Base-by-base conservation (phyloP, 2,113 vertebrate species). In the Corythornis cristatus region DNA sequence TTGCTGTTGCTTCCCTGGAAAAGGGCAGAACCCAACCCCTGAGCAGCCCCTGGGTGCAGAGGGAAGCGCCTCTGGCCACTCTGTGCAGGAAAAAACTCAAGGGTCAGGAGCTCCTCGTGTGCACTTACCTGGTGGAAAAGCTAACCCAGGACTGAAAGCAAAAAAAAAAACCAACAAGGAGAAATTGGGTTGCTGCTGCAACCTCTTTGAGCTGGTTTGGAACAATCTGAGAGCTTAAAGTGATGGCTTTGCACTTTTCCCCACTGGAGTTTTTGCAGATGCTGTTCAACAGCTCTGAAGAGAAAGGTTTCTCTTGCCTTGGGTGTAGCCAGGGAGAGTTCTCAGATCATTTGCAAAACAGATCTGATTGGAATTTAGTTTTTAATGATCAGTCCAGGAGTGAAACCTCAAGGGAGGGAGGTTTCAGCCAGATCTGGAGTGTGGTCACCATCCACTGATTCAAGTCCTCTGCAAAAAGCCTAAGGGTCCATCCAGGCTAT, bases 261-360 rank as follows among this genome's bases (percentile, higher is more conserved):
- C 21, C 25, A 12, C 2, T 60, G 84, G 25, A n/a, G 35, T 20
- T 54, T 54, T 68, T 54, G 18, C 68, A 64, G 72, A 11, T 23
- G 50, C 20, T 33, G 64, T 7, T 86, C 61, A 74, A 28, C 88
- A 93, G 77, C 40, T 6, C 15, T 2, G 12, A 23, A 81, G 71
- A 91, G n/a, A 46, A 94, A 97, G 61, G 58, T 48, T 83, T 90
- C 50, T 18, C 7, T 91, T 79, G 54, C 53, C 74, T 96, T 97
- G 96, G 85, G 97, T 95, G 92, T 76, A 37, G 70, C 75, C 90
- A 71, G 82, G 68, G 76, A 77, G 64, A 37, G 22, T 28, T 88
- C 90, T 92, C 83, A 73, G 58, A 70, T 51, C 81, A 23, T 92
- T 51, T 54, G 37, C 43, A 80, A 81, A 90, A 66, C 18, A 13